Percentiles rank a stretch among this genome's conserved stretches.
Evolutionary conservation across 2,888 invertebrate species (phyloP).

Genomic region (Emmelina monodactyla): DNA sequence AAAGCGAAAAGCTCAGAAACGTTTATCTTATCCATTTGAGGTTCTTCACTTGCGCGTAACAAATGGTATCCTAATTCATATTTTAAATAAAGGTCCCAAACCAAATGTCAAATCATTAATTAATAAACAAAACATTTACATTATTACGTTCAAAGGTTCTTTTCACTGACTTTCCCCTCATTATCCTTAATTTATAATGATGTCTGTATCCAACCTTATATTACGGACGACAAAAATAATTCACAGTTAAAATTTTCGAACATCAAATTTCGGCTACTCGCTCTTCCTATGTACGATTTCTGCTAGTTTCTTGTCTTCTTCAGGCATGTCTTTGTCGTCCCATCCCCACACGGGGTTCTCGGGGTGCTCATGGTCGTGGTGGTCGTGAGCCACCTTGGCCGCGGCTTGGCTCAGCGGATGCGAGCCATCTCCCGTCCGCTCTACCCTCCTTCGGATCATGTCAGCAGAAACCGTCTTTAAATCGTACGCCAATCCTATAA

Average conservation of each 20-base stretch:
- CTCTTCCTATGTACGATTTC: conserved; percentile 42
- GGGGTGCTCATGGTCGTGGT: conserved; percentile 34
- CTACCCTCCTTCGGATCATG: conserved; percentile 73
- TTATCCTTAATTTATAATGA: no score
- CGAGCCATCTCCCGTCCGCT: conserved; percentile 77
- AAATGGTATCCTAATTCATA: no score
- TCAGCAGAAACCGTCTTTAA: conserved; percentile 78
- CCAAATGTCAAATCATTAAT: no score
- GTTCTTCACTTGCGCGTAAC: no score
- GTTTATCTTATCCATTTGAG: no score
- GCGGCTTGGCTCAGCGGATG: conserved; percentile 39
- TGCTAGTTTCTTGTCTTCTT: conserved; percentile 69
- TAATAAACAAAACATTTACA: no score
- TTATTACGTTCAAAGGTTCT: no score
- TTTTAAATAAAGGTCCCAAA: no score
- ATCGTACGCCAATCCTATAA: conserved; percentile 82
- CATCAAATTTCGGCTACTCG: conserved; percentile 21
- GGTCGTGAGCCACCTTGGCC: conserved; percentile 7
- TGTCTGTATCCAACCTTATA: no score
- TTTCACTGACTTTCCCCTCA: no score
- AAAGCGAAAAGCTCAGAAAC: no score
- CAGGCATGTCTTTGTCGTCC: conserved; percentile 79
- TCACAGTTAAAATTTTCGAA: not conserved
- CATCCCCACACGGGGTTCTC: conserved; percentile 79
- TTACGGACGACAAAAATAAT: no score